Percentiles rank a stretch among this genome's conserved stretches.
Conservation (phyloP, 1,140 invertebrate genomes). For the Calephelis virginiensis region DNA sequence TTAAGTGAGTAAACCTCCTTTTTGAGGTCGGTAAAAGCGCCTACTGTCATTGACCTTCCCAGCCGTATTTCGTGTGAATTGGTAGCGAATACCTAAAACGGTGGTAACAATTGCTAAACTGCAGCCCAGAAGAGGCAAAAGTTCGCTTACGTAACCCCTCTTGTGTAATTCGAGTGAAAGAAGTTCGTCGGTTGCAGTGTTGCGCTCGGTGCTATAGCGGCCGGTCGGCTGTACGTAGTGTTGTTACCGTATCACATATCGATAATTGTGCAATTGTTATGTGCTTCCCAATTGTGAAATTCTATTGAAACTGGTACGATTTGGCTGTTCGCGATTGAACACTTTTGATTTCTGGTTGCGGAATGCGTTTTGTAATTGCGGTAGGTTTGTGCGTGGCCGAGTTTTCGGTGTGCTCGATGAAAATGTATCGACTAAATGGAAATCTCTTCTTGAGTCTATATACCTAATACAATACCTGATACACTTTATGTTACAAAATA, state of each 20-base stretch:
- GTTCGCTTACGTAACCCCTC: constrained; percentile 48
- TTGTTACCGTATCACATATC: constrained; percentile 1
- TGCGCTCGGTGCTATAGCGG: constrained; percentile 44
- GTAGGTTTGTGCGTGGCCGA: too few relatives aligned
- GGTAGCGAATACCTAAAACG: background rate
- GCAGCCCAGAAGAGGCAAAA: constrained; percentile 53
- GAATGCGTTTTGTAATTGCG: too few relatives aligned
- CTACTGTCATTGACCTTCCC: background rate
- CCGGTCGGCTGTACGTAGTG: constrained; percentile 34
- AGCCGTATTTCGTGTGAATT: constrained; percentile 7
- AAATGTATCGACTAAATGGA: too few relatives aligned
- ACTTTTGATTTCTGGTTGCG: background rate
- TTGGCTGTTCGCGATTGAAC: background rate
- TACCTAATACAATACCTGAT: too few relatives aligned
- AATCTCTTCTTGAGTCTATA: too few relatives aligned
- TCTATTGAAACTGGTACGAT: constrained; percentile 4
- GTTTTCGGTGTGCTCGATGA: too few relatives aligned
- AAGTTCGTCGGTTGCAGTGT: constrained; percentile 50
- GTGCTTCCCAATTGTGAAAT: constrained; percentile 15
- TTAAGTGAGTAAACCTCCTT: too few relatives aligned
- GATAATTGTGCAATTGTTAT: constrained; percentile 16
- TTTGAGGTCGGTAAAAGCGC: too few relatives aligned
- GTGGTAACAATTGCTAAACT: constrained; percentile 33
- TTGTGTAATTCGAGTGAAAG: constrained; percentile 69
- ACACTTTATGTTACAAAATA: too few relatives aligned